These are phyloP conservation scores for Sardinella longiceps DNA, from an alignment of 2,797 vertebrate genomes.

Conservation along the genomic window DNA sequence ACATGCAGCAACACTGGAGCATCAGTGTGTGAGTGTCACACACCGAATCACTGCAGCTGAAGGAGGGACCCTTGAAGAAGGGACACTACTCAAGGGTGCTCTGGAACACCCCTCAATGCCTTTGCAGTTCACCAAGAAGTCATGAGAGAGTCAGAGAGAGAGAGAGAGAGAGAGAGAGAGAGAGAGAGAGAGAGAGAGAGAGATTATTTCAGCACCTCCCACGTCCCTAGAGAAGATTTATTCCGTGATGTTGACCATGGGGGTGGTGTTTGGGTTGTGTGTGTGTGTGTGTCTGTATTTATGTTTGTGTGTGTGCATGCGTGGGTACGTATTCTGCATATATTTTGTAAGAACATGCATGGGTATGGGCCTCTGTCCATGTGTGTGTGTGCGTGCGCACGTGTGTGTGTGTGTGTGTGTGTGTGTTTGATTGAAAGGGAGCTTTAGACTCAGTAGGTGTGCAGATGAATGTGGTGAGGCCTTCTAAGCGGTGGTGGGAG, in stretches of 20 bases:
- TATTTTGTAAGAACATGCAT: too few species aligned
- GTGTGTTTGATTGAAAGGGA: background rate
- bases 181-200: background rate
- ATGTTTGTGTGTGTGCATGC: background rate
- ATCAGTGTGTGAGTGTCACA: conserved; percentile 58
- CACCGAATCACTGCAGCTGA: conserved; percentile 50
- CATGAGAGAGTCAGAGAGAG: conserved; percentile 38
- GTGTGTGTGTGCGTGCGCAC: too few species aligned
- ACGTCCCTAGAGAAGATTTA: background rate
- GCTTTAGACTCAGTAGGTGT: conserved; percentile 4
- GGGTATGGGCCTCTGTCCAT: too few species aligned
- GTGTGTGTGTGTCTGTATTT: background rate
- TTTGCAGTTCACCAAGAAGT: conserved; percentile 62
- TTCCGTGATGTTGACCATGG: background rate
- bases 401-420: conserved; percentile 1
- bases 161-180: background rate
- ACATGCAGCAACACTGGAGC: conserved; percentile 59
- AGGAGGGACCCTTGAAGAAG: background rate
- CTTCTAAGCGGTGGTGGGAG: background rate
- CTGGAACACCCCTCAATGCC: conserved; percentile 42
- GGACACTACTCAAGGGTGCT: conserved; percentile 44
- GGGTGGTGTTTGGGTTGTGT: background rate
- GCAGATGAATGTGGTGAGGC: background rate
- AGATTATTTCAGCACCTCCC: background rate
- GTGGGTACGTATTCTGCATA: too few species aligned